Conservation (phyloP, 2,113 vertebrate species). For the Rhinoptilus africanus region DNA sequence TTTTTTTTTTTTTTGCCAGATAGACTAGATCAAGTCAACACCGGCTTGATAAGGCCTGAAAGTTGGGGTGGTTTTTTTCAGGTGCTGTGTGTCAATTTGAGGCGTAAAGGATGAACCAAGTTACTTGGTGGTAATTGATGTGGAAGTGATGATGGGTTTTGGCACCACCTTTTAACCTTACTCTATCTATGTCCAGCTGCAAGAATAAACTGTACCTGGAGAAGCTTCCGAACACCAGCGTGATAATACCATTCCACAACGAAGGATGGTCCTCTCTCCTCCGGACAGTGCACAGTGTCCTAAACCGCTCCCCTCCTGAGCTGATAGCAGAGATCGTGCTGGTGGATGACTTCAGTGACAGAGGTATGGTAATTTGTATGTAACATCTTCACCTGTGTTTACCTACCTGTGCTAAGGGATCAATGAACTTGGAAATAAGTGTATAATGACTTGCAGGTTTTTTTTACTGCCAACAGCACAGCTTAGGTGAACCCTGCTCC, state of each 20-base stretch:
- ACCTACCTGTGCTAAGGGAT: neutral
- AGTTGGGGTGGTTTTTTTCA: neutral
- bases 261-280: conserved; percentile 98
- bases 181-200: conserved; percentile 78
- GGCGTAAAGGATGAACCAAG: neutral
- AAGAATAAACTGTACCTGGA: conserved; percentile 91
- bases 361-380: conserved; percentile 74
- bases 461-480: neutral
- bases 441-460: neutral
- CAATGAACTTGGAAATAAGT: neutral
- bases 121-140: neutral
- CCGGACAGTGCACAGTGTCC: conserved; percentile 93
- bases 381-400: neutral
- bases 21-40: neutral
- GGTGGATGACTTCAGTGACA: conserved; percentile 98
- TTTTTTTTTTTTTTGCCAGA: neutral
- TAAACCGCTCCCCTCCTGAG: conserved; percentile 89
- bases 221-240: conserved; percentile 89
- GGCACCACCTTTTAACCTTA: neutral
- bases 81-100: neutral
- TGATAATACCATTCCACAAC: conserved; percentile 97
- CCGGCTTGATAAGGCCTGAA: neutral
- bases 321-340: conserved; percentile 94
- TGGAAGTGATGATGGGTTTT: neutral
- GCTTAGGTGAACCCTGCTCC: neutral